phyloP scores from a whole-genome alignment of 2,797 vertebrate species.

The Rhinogobio ventralis region DNA sequence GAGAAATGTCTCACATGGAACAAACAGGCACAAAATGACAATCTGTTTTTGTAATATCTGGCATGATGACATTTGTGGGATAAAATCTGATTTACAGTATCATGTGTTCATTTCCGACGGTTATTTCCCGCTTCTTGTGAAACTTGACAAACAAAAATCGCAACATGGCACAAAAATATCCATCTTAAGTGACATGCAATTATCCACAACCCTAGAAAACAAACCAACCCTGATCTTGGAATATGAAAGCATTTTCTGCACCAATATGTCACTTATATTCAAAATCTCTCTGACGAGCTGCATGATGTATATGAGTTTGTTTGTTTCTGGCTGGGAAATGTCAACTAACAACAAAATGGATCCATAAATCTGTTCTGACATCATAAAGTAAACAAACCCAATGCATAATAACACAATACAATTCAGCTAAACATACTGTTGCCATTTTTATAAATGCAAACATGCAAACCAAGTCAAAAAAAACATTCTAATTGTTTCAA shows the following conservation, averaged over 20 bases:
- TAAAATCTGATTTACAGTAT: slow-evolving; percentile 27
- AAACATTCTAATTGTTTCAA: neutral
- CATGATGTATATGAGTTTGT: neutral
- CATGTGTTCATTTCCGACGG: neutral
- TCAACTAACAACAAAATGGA: neutral
- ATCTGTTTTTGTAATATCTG: slow-evolving; percentile 14
- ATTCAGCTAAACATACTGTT: neutral
- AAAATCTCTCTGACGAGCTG: slow-evolving; percentile 7
- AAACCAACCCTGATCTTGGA: slow-evolving; percentile 21
- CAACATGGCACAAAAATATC: slow-evolving; percentile 3
- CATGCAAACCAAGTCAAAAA: neutral
- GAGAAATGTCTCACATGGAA: neutral
- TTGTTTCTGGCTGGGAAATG: slow-evolving; percentile 23
- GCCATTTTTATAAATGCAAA: neutral
- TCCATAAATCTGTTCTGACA: slow-evolving; percentile 27
- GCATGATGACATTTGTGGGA: slow-evolving; percentile 2
- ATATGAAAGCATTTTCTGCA: neutral
- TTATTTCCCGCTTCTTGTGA: neutral
- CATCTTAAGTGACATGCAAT: slow-evolving; percentile 39
- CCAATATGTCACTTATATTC: slow-evolving; percentile 26
- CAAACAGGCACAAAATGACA: neutral
- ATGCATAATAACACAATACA: neutral
- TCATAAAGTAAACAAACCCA: slow-evolving; percentile 4
- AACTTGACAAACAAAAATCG: slow-evolving; percentile 17
- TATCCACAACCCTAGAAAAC: slow-evolving; percentile 33